Evolutionary conservation across 2,888 invertebrate species (phyloP).

Genomic region (Hartigia nigra): DNA sequence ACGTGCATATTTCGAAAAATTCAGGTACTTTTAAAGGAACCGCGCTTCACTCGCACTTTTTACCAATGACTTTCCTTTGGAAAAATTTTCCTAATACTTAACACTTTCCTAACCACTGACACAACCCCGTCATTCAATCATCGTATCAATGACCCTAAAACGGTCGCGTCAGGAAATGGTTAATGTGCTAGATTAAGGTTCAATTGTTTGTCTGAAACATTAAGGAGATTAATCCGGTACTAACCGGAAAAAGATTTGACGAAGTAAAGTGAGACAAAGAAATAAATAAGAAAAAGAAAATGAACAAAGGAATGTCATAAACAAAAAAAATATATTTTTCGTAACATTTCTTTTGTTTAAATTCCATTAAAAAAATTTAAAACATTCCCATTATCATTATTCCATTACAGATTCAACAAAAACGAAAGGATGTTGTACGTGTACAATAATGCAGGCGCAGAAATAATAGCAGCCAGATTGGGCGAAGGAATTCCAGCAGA

Average conservation of each 20-base stretch:
- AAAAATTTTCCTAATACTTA: background rate
- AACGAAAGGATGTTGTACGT: slow-evolving; percentile 80
- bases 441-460: slow-evolving; percentile 77
- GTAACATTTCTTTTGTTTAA: no score
- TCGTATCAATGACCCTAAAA: background rate
- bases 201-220: slow-evolving; percentile 19
- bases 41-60: background rate
- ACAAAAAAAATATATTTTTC: background rate
- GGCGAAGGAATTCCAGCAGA: slow-evolving; percentile 66
- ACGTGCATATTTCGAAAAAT: slow-evolving; percentile 84
- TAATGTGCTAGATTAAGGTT: slow-evolving; percentile 38
- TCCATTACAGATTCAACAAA: slow-evolving; percentile 75
- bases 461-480: slow-evolving; percentile 76
- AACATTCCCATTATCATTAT: no score
- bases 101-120: background rate
- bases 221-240: background rate
- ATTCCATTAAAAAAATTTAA: no score
- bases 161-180: slow-evolving; percentile 31
- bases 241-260: background rate
- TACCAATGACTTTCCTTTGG: background rate
- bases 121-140: background rate
- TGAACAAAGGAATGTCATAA: no score
- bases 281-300: background rate
- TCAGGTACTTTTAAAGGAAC: slow-evolving; percentile 64
- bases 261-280: background rate